Conservation (phyloP, 2,113 vertebrate species). For the Crotalus viridis region DNA sequence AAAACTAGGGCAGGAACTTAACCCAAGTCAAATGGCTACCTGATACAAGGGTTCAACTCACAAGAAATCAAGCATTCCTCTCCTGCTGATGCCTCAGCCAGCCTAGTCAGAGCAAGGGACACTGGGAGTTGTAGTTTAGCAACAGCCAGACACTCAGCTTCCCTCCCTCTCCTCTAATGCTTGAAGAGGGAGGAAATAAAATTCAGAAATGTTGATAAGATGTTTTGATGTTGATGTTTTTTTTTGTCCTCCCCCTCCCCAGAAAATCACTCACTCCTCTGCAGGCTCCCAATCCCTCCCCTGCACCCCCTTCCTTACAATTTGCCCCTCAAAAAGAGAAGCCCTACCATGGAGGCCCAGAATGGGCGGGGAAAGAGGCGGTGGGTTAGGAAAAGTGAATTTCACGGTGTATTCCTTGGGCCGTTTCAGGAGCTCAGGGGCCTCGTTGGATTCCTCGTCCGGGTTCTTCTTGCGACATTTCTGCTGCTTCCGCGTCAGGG, state of each 20-base stretch:
- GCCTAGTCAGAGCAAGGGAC: background rate
- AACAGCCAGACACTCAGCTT: background rate
- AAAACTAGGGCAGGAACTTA: background rate
- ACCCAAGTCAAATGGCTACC: background rate
- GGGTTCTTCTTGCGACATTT: conserved; percentile 84
- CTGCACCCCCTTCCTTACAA: background rate
- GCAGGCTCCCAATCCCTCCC: background rate
- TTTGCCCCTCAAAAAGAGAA: background rate
- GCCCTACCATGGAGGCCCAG: conserved; percentile 83
- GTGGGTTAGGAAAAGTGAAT: conserved; percentile 89
- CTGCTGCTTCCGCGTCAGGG: conserved; percentile 85
- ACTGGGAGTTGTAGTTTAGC: background rate
- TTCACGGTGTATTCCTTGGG: conserved; percentile 89
- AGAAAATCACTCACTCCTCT: background rate
- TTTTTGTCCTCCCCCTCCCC: too few relatives aligned
- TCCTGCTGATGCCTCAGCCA: background rate
- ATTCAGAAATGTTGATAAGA: background rate
- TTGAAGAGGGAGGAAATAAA: background rate
- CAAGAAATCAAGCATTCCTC: background rate
- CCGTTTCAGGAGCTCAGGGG: conserved; percentile 81
- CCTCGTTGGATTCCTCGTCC: conserved; percentile 82
- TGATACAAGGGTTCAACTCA: background rate
- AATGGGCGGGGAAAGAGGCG: conserved; percentile 85
- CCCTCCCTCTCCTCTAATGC: background rate
- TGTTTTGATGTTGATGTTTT: too few relatives aligned